These are phyloP conservation scores for Oxycera nigricornis DNA, from an alignment of 2,888 invertebrate species.

Conservation along the genomic window DNA sequence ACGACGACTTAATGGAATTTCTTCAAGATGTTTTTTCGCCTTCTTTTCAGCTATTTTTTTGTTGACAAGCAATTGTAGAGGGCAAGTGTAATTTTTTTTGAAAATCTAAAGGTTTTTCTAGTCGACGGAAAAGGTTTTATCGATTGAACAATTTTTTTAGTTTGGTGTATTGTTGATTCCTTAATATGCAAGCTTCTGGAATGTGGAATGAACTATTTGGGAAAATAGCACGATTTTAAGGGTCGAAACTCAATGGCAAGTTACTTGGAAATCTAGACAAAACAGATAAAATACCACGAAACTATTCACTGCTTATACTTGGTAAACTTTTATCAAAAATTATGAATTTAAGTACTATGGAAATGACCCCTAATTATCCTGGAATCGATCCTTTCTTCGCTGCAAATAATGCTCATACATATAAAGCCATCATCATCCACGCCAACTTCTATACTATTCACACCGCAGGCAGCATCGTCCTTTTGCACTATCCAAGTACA, in stretches of 20 bases:
- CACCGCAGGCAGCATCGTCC: slow-evolving; percentile 11
- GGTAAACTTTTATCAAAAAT: background rate
- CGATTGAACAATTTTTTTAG: no score
- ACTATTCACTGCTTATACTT: no score
- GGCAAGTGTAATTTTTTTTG: slow-evolving; percentile 36
- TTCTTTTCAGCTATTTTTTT: background rate
- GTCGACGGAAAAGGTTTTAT: background rate
- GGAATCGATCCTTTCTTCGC: background rate
- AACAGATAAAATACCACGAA: background rate
- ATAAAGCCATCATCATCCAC: slow-evolving; percentile 1
- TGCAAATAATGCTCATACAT: slow-evolving; percentile 15
- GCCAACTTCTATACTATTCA: background rate
- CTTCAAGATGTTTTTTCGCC: slow-evolving; percentile 4
- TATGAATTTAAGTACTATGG: background rate
- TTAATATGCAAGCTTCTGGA: no score
- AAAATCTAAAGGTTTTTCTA: no score
- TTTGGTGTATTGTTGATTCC: no score
- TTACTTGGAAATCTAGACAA: no score
- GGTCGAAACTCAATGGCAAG: no score
- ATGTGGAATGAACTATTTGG: no score
- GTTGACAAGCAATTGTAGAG: slow-evolving; percentile 1
- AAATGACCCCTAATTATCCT: background rate
- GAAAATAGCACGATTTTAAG: no score
- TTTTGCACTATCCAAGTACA: background rate
- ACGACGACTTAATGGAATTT: slow-evolving; percentile 30